Conservation (phyloP, 2,113 vertebrate genomes). For the Oreamnos americanus region DNA sequence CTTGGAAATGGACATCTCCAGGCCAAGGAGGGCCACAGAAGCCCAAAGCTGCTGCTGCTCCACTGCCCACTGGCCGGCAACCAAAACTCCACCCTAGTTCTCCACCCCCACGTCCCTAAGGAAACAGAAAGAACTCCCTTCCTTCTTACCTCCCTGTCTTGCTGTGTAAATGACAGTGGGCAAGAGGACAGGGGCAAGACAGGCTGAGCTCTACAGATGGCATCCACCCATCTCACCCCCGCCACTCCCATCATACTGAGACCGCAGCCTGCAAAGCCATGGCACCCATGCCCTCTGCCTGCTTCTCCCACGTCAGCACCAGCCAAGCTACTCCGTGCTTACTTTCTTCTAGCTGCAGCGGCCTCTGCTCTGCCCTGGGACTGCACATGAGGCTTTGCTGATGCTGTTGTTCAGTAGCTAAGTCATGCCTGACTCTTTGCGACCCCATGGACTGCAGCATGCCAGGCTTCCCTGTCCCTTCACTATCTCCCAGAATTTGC, state of each 20-base stretch:
- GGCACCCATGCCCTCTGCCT: not conserved
- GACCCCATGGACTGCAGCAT: not conserved
- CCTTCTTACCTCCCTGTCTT: not conserved
- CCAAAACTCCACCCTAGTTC: not conserved
- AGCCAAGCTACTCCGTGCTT: not conserved
- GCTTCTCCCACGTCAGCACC: too few relatives aligned
- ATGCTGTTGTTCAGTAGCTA: not conserved
- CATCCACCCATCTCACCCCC: too few relatives aligned
- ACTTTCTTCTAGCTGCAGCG: accelerated
- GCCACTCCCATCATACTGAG: not conserved
- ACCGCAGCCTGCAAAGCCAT: not conserved
- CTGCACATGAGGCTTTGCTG: not conserved
- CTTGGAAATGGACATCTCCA: not conserved
- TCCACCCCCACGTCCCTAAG: not conserved
- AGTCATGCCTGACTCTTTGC: not conserved
- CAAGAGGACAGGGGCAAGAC: too few relatives aligned
- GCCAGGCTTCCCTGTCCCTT: not conserved
- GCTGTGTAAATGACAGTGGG: not conserved
- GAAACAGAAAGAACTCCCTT: not conserved
- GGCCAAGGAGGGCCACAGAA: not conserved
- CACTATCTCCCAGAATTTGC: not conserved
- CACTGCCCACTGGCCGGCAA: too few relatives aligned
- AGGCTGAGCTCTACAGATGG: not conserved
- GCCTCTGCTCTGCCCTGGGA: not conserved
- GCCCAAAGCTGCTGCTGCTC: not conserved